phyloP scores from a whole-genome alignment of 2,888 invertebrate genomes.

The Monopis laevigella region DNA sequence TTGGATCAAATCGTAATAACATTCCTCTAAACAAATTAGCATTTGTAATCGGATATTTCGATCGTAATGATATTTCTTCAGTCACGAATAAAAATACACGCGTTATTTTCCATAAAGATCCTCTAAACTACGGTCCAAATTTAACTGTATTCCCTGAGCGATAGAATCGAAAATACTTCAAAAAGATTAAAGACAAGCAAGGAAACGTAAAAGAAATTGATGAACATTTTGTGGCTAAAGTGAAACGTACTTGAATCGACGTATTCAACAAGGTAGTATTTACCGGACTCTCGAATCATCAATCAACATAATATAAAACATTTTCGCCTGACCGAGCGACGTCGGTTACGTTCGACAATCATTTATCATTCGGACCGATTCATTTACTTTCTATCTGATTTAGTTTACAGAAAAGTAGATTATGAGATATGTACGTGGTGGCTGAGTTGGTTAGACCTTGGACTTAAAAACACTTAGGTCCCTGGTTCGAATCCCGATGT shows the following conservation, averaged over 20 bases:
- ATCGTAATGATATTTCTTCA: constrained; percentile 10
- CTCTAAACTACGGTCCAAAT: background rate
- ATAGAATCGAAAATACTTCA: too few species aligned
- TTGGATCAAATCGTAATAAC: constrained; percentile 6
- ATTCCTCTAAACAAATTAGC: constrained; percentile 7
- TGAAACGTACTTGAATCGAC: constrained; percentile 10
- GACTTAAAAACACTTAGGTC: too few species aligned
- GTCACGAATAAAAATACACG: constrained; percentile 5
- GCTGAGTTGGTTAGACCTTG: too few species aligned
- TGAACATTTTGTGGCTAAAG: constrained; percentile 4
- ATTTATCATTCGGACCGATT: constrained; percentile 9
- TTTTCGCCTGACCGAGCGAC: constrained; percentile 8
- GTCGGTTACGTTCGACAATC: background rate
- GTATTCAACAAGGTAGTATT: constrained; percentile 10
- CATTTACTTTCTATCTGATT: constrained; percentile 9
- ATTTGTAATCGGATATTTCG: constrained; percentile 9
- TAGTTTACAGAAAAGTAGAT: constrained; percentile 8
- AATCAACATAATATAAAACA: constrained; percentile 10
- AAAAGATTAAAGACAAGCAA: too few species aligned
- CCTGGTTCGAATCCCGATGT: too few species aligned
- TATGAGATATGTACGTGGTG: too few species aligned
- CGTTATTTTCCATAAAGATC: background rate
- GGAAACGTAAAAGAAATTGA: constrained; percentile 7
- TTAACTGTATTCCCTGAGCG: background rate
- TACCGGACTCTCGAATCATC: constrained; percentile 10